Percentiles rank a stretch among this genome's conserved stretches.
phyloP scores from a whole-genome alignment of 1,140 invertebrate species.

The Stegodyphus mimosarum region DNA sequence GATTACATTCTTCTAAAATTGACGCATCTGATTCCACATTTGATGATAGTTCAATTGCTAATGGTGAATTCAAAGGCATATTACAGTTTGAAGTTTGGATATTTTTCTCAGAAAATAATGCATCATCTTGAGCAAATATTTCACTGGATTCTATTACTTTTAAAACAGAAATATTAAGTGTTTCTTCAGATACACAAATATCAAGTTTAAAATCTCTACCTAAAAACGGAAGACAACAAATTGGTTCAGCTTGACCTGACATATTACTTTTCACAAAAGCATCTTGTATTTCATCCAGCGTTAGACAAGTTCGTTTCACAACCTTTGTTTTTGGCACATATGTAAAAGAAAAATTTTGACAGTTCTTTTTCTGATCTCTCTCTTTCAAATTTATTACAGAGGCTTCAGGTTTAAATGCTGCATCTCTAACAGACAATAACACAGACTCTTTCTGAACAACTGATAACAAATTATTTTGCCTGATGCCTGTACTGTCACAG shows the following conservation, averaged over 20 bases:
- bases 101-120: neutral
- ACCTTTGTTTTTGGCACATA: conserved; percentile 22
- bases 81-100: conserved; percentile 25
- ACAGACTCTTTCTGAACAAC: neutral
- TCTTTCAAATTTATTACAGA: neutral
- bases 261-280: conserved; percentile 16
- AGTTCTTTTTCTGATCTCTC: neutral
- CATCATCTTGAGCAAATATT: neutral
- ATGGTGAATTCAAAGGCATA: neutral
- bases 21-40: conserved; percentile 29
- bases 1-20: neutral
- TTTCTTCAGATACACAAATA: conserved; percentile 40
- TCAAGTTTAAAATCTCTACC: conserved; percentile 15
- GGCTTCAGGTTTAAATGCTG: neutral
- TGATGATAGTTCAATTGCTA: conserved; percentile 29
- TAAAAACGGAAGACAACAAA: conserved; percentile 49
- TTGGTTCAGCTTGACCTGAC: conserved; percentile 1
- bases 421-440: neutral
- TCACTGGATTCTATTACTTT: conserved; percentile 1
- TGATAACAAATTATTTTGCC: no score
- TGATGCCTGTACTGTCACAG: neutral
- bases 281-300: conserved; percentile 46
- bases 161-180: conserved; percentile 42
- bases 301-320: conserved; percentile 43
- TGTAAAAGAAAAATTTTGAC: neutral